phyloP scores from a whole-genome alignment of 2,797 vertebrate species.

The Amblyopsis hoosieri region DNA sequence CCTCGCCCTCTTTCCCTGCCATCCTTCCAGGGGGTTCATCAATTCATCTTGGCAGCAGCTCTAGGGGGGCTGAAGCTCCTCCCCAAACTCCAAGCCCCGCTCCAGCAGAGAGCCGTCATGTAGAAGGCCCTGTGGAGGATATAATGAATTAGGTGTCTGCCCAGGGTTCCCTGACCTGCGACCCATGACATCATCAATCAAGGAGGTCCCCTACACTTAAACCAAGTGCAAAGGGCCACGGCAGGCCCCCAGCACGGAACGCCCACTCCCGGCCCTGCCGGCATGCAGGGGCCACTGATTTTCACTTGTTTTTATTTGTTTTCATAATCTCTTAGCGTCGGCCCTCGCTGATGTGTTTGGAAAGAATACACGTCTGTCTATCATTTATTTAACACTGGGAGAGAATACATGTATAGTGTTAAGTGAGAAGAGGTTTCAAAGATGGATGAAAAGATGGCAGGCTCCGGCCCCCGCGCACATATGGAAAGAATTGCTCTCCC shows the following conservation, averaged over 20 bases:
- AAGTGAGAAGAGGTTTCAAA: slow-evolving; percentile 70
- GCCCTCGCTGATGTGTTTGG: slow-evolving; percentile 75
- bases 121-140: slow-evolving; percentile 88
- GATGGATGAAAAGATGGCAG: slow-evolving; percentile 61
- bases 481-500: slow-evolving; percentile 77
- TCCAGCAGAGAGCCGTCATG: slow-evolving; percentile 85
- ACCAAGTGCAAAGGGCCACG: slow-evolving; percentile 75
- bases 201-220: slow-evolving; percentile 82
- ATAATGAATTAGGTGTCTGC: slow-evolving; percentile 98
- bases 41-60: slow-evolving; percentile 66
- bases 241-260: slow-evolving; percentile 77
- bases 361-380: slow-evolving; percentile 73
- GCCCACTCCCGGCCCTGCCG: slow-evolving; percentile 71
- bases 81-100: slow-evolving; percentile 82
- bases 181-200: slow-evolving; percentile 95
- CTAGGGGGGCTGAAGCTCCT: slow-evolving; percentile 84
- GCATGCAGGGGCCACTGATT: slow-evolving; percentile 71
- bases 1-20: slow-evolving; percentile 3
- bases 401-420: slow-evolving; percentile 65
- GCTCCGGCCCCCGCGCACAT: slow-evolving; percentile 63
- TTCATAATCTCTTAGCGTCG: slow-evolving; percentile 71
- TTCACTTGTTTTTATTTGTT: slow-evolving; percentile 82
- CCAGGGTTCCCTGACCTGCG: slow-evolving; percentile 88
- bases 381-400: slow-evolving; percentile 76
- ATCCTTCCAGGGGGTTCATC: slow-evolving; percentile 29